phyloP scores from a whole-genome alignment of 2,888 invertebrate species.

The Holacanthella duospinosa region DNA sequence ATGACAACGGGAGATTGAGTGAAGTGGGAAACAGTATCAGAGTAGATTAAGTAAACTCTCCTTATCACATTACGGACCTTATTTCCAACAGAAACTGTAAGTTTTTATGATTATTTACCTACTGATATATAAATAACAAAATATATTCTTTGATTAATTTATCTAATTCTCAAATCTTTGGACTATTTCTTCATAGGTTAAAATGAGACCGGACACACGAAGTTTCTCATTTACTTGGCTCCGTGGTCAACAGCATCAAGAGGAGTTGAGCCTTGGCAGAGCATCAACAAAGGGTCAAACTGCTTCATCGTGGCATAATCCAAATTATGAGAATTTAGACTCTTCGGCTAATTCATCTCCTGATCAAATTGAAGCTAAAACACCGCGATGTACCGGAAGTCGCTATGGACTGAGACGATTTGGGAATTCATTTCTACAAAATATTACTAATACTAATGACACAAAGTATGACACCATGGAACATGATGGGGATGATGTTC shows the following conservation, averaged over 20 bases:
- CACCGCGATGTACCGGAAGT: neutral
- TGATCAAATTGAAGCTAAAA: neutral
- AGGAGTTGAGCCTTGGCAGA: conserved; percentile 1
- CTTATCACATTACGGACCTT: no score
- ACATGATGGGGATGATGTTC: neutral
- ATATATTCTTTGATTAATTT: no score
- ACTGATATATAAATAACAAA: no score
- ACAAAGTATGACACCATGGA: neutral
- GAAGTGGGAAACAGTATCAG: no score
- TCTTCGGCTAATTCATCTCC: neutral
- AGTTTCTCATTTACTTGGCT: conserved; percentile 38
- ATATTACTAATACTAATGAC: neutral
- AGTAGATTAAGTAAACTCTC: no score
- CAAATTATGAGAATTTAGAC: conserved; percentile 6
- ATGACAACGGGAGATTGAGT: no score
- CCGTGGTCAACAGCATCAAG: conserved; percentile 21
- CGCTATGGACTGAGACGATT: conserved; percentile 16
- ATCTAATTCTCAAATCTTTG: no score
- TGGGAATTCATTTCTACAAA: conserved; percentile 15
- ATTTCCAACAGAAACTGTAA: no score
- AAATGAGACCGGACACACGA: conserved; percentile 36
- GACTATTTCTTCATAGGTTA: no score
- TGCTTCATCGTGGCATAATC: neutral
- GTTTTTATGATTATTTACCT: no score
- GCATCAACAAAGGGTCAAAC: neutral